These are phyloP conservation scores for Zaprionus tsacasi DNA, from an alignment of 1,140 invertebrate genomes.

Conservation along the genomic window DNA sequence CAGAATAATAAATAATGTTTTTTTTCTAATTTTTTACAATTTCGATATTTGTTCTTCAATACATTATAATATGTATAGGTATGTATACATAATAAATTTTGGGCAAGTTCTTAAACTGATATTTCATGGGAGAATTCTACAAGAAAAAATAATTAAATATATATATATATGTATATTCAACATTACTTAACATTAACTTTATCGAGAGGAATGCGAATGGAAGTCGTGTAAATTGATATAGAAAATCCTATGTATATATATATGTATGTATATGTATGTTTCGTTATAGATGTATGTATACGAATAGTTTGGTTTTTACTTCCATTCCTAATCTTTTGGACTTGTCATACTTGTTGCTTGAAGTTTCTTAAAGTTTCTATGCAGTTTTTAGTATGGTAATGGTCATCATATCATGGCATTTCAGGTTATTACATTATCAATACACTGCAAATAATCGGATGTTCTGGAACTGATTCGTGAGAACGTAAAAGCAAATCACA, in stretches of 20 bases:
- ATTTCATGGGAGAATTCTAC: conserved; percentile 12
- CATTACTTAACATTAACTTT: conserved; percentile 24
- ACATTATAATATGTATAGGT: conserved; percentile 26
- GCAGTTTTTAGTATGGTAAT: conserved; percentile 27
- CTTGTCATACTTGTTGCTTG: conserved; percentile 5
- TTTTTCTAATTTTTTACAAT: conserved; percentile 27
- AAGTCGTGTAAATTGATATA: conserved; percentile 60
- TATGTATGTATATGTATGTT: conserved; percentile 30
- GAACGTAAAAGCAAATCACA: conserved; percentile 38
- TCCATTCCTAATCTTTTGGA: conserved; percentile 1
- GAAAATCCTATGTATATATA: conserved; percentile 47
- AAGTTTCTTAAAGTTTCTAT: conserved; percentile 9
- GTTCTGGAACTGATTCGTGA: conserved; percentile 2
- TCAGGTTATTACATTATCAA: conserved; percentile 35
- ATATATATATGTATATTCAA: conserved; percentile 1
- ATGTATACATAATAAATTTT: conserved; percentile 31
- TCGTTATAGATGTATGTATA: conserved; percentile 20
- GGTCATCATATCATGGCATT: background rate
- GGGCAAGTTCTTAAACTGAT: conserved; percentile 30
- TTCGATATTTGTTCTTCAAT: conserved; percentile 11
- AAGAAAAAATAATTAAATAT: conserved; percentile 7
- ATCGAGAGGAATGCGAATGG: conserved; percentile 30
- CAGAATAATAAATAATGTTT: conserved; percentile 8
- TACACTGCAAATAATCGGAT: conserved; percentile 15
- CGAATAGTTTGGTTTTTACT: conserved; percentile 19